Evolutionary conservation across 1,140 invertebrate species (phyloP).

Genomic region (Aradophagus sp.): DNA sequence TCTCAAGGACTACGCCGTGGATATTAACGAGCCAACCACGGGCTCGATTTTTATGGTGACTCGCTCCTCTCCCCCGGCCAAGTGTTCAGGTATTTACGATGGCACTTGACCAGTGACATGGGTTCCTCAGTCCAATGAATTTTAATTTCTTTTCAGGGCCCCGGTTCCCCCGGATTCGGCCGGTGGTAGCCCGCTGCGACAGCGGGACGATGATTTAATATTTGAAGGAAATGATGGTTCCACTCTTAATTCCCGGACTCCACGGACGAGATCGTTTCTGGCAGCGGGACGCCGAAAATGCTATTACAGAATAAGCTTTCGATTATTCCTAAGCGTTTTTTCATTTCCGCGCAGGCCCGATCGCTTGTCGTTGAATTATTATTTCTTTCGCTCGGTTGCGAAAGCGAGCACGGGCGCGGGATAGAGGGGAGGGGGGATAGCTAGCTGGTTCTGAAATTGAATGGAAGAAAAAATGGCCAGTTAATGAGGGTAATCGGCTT

Average conservation of each 20-base stretch:
- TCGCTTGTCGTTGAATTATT: too few species aligned
- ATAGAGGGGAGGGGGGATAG: too few species aligned
- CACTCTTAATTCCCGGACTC: conserved; percentile 69
- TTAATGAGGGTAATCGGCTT: too few species aligned
- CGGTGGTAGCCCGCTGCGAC: conserved; percentile 70
- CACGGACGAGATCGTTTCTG: conserved; percentile 62
- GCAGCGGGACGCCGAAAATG: conserved; percentile 56
- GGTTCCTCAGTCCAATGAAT: conserved; percentile 74
- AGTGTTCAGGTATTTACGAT: conserved; percentile 72
- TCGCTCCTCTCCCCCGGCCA: conserved; percentile 48
- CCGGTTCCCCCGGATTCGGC: conserved; percentile 57
- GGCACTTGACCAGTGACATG: conserved; percentile 73
- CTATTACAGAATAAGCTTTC: conserved; percentile 47
- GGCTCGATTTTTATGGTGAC: conserved; percentile 71
- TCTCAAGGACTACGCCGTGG: conserved; percentile 53
- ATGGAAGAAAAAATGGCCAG: too few species aligned
- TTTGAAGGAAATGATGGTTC: conserved; percentile 73
- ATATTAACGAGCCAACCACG: conserved; percentile 61
- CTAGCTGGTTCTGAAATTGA: too few species aligned
- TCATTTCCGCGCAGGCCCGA: conserved; percentile 26
- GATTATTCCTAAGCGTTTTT: conserved; percentile 53
- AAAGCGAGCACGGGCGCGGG: too few species aligned
- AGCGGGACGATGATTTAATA: conserved; percentile 74
- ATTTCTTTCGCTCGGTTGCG: too few species aligned
- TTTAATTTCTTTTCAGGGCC: conserved; percentile 70